Conservation (phyloP, 2,113 vertebrate species). For the Syngnathoides biaculeatus region DNA sequence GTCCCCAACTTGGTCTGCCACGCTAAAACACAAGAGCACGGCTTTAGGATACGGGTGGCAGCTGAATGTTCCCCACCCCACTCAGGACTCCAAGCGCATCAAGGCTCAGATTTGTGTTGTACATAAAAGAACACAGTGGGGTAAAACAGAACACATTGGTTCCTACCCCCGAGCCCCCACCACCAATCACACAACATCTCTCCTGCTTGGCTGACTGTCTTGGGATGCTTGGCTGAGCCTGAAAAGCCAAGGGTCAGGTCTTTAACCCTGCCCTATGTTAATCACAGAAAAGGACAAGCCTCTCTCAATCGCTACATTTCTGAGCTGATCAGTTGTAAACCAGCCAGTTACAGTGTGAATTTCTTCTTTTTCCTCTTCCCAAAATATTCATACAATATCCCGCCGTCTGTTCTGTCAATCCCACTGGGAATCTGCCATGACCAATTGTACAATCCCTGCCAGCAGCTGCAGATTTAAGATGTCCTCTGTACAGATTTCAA, state of each 20-base stretch:
- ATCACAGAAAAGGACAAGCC: constrained; percentile 29
- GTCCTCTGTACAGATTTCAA: constrained; percentile 22
- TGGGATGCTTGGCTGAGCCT: constrained; percentile 53
- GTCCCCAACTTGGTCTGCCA: constrained; percentile 9
- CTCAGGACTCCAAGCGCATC: constrained; percentile 26
- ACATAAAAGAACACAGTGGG: constrained; percentile 44
- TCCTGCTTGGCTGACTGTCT: constrained; percentile 26
- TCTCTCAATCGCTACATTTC: constrained; percentile 19
- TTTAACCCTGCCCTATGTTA: constrained; percentile 36
- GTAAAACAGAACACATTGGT: constrained; percentile 18
- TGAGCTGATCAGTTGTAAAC: constrained; percentile 31
- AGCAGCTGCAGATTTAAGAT: constrained; percentile 62
- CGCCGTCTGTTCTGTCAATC: constrained; percentile 26
- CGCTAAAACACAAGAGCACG: constrained; percentile 9
- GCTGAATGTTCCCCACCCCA: constrained; percentile 9
- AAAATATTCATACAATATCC: constrained; percentile 42
- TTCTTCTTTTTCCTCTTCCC: constrained; percentile 17
- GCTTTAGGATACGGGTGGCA: not conserved
- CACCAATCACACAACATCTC: constrained; percentile 2
- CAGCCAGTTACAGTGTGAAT: constrained; percentile 34
- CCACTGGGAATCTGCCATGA: constrained; percentile 49
- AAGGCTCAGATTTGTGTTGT: constrained; percentile 41
- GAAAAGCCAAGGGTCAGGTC: constrained; percentile 52
- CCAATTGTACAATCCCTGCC: constrained; percentile 55
- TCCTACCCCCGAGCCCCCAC: constrained; percentile 7